Base-by-base conservation (phyloP, 2,113 vertebrate genomes). In the Chaetura pelagica region DNA sequence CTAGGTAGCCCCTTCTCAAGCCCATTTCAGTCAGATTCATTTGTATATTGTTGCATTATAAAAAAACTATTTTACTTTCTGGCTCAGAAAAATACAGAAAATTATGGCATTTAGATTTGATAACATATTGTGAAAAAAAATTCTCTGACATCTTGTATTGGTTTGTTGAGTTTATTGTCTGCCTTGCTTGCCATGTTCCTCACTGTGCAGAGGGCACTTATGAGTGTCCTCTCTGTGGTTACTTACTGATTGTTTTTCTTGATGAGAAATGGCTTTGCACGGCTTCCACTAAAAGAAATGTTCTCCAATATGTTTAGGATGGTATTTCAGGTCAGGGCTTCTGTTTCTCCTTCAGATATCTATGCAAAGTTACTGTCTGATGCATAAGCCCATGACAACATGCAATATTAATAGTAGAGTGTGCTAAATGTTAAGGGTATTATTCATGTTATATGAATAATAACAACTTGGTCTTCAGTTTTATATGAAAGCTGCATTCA, bases 191-290 rank as follows among this genome's bases (percentile, higher is more conserved):
- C 66, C 29, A 35, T 30, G 38, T 80, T 78, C 8, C 76, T 90
- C 69, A 12, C 69, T 52, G 2, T 49, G 87, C 40, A 71, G 61
- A 89, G 79, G 69, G 46, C 81, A 77, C 79, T 78, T 44, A 48
- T 0, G 3, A 73, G 24, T 44, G 92, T 75, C 79, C 68, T 86
- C 76, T 54, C 78, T 57, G 34, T 54, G 14, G 55, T 84, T 73
- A 34, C 63, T 83, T 87, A 34, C 80, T 92, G 63, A 30, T 95
- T 83, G 62, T 78, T 94, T 94, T 87, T 78, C 71, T 48, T 48
- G 58, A 24, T 20, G 48, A 67, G 29, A 72, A 57, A 82, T 61
- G 64, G 78, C 67, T 73, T 76, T 90, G 66, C 72, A n/a, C 64
- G 80, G 67, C 64, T 84, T 77, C 48, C 42, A 58, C 66, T 62